phyloP scores from a whole-genome alignment of 2,797 vertebrate species.

The Podargus strigoides region DNA sequence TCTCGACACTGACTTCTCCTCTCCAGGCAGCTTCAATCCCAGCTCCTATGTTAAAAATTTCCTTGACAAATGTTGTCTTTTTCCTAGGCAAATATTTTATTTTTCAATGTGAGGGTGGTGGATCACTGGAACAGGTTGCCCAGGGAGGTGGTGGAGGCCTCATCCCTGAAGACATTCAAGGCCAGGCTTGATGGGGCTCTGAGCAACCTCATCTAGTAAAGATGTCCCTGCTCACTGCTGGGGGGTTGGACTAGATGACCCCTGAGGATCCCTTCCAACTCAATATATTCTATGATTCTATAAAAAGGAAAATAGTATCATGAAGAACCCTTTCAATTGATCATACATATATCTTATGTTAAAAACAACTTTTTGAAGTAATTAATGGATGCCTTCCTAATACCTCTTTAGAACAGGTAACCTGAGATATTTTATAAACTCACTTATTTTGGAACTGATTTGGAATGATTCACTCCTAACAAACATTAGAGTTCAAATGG shows the following conservation, averaged over 20 bases:
- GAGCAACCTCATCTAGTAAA: too few species aligned
- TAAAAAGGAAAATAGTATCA: background rate
- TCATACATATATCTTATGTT: background rate
- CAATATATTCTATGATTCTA: too few species aligned
- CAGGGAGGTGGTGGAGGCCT: too few species aligned
- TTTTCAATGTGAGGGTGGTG: too few species aligned
- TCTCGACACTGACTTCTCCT: background rate
- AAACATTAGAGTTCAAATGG: background rate
- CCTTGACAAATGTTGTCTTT: background rate
- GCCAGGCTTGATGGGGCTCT: too few species aligned
- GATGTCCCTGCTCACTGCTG: too few species aligned
- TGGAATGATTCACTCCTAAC: background rate
- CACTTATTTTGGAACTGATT: background rate
- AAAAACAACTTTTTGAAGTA: background rate
- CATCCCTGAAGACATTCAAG: too few species aligned
- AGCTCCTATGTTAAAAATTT: background rate
- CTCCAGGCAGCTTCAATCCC: background rate
- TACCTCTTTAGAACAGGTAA: background rate
- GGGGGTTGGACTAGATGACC: too few species aligned
- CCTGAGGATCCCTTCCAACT: too few species aligned
- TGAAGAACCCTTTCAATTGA: background rate
- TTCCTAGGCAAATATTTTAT: background rate
- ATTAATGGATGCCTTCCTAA: background rate
- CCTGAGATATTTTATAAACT: background rate
- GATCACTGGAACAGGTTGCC: too few species aligned